Conservation (phyloP, 2,888 invertebrate species). For the Leptinotarsa rubiginosa region DNA sequence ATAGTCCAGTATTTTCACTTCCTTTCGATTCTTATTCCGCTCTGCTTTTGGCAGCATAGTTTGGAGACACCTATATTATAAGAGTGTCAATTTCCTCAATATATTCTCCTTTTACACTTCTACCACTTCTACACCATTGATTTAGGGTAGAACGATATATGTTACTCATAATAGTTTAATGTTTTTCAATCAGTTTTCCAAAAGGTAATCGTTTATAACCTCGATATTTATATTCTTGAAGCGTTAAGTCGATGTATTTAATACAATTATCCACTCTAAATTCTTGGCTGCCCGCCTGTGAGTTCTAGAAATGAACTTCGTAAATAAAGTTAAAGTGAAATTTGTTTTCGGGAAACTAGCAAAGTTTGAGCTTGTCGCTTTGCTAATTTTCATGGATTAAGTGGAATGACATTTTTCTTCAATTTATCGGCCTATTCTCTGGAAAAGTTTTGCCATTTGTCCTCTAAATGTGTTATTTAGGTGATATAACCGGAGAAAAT, state of each 20-base stretch:
- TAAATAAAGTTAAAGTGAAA: slow-evolving; percentile 52
- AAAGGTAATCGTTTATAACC: too few relatives aligned
- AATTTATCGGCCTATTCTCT: slow-evolving; percentile 33
- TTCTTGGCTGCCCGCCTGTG: slow-evolving; percentile 16
- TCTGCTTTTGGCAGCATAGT: too few relatives aligned
- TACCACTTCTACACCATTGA: too few relatives aligned
- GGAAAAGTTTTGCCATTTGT: slow-evolving; percentile 25
- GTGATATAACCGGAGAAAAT: neutral
- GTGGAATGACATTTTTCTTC: slow-evolving; percentile 36
- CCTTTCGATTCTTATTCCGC: too few relatives aligned
- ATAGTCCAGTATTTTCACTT: too few relatives aligned
- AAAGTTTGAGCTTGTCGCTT: slow-evolving; percentile 50
- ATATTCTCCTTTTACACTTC: too few relatives aligned
- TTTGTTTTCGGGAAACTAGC: slow-evolving; percentile 51
- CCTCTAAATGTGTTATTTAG: slow-evolving; percentile 15
- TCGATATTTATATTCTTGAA: neutral
- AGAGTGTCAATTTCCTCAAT: too few relatives aligned
- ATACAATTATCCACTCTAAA: slow-evolving; percentile 14
- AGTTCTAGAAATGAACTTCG: slow-evolving; percentile 44
- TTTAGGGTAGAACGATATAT: too few relatives aligned
- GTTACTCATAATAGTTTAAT: neutral
- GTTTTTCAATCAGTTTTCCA: too few relatives aligned
- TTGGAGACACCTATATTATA: too few relatives aligned
- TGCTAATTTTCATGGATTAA: slow-evolving; percentile 46
- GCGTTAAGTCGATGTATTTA: neutral